Evolutionary conservation across 2,888 invertebrate genomes (phyloP).

Genomic region (Alloplasta piceator): DNA sequence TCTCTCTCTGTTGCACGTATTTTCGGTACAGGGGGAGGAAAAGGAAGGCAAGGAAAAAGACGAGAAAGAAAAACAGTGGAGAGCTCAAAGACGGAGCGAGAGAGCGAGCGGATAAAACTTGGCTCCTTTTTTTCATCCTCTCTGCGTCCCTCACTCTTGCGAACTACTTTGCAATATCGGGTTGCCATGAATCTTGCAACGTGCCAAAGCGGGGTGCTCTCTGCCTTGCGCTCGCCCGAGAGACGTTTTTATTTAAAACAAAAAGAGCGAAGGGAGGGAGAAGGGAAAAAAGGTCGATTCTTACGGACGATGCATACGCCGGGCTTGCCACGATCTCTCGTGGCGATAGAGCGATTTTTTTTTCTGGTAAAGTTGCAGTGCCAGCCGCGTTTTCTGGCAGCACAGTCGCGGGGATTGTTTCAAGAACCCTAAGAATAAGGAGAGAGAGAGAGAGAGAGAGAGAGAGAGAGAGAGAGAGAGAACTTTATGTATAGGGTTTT

Average conservation of each 20-base stretch:
- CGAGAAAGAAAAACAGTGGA: too few relatives aligned
- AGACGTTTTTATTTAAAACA: constrained; percentile 59
- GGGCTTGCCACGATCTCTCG: constrained; percentile 46
- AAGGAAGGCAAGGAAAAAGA: too few relatives aligned
- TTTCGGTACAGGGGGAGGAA: constrained; percentile 22
- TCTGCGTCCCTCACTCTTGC: constrained; percentile 38
- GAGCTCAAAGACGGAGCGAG: neutral
- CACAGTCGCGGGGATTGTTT: constrained; percentile 56
- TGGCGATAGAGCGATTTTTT: constrained; percentile 35
- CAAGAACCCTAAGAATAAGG: constrained; percentile 16
- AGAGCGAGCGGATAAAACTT: neutral
- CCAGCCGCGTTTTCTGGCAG: constrained; percentile 30
- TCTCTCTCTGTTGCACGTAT: constrained; percentile 25
- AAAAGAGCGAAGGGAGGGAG: constrained; percentile 15
- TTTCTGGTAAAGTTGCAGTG: constrained; percentile 45
- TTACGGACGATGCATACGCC: constrained; percentile 4
- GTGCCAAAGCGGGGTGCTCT: constrained; percentile 58
- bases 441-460: constrained; percentile 6
- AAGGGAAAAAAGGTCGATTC: constrained; percentile 23
- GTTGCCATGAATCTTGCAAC: constrained; percentile 65
- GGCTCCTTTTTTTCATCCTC: constrained; percentile 8
- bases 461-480: constrained; percentile 4
- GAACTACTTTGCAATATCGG: constrained; percentile 66
- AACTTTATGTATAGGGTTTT: neutral
- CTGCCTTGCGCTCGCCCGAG: constrained; percentile 47